Evolutionary conservation across 2,888 invertebrate species (phyloP).

Genomic region (Nemurella pictetii): DNA sequence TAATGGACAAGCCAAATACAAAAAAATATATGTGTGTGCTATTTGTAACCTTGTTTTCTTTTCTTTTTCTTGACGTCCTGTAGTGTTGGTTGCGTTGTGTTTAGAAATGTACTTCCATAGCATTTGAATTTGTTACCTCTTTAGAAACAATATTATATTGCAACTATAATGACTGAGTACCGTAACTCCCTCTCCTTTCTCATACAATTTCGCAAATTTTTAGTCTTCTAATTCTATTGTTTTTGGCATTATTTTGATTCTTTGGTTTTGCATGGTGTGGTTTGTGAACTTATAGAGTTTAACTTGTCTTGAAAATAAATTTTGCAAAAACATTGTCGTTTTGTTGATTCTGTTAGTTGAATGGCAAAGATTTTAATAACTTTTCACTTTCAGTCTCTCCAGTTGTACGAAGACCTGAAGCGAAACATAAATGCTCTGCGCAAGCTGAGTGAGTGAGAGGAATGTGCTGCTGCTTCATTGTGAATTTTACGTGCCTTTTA

Average conservation of each 20-base stretch:
- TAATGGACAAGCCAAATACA: neutral
- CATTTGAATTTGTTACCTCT: neutral
- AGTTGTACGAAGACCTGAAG: constrained; percentile 52
- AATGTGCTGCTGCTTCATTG: no score
- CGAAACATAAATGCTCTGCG: constrained; percentile 44
- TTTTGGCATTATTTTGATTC: neutral
- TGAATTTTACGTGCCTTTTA: neutral
- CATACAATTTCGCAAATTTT: no score
- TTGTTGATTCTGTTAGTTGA: neutral
- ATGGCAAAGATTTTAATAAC: neutral
- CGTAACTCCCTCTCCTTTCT: neutral
- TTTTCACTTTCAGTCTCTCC: constrained; percentile 47
- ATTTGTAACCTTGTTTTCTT: neutral
- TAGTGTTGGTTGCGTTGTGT: neutral
- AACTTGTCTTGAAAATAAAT: neutral
- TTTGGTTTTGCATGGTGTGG: neutral
- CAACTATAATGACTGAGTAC: no score
- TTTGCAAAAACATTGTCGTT: neutral
- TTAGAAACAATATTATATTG: neutral
- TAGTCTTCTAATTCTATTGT: neutral
- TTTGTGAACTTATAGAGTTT: neutral
- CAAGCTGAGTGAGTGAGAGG: constrained; percentile 2
- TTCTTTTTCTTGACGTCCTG: neutral
- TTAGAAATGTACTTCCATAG: neutral
- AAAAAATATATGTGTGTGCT: constrained; percentile 1